Percentiles rank a stretch among this genome's conserved stretches.
Conservation (phyloP, 2,797 vertebrate species). For the Brotula barbata region DNA sequence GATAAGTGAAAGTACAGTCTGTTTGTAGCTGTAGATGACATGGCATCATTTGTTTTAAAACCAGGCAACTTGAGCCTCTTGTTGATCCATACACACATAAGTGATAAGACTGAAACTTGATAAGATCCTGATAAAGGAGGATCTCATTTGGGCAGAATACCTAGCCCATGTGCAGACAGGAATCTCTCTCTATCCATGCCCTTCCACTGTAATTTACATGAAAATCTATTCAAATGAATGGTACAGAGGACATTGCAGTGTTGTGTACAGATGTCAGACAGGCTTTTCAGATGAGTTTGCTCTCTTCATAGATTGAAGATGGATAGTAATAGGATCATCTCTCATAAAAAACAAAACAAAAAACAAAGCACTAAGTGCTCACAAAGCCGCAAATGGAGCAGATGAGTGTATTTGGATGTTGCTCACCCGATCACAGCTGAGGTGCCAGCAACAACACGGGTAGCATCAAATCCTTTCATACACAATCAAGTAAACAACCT, state of each 20-base stretch:
- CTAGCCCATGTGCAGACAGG: neutral
- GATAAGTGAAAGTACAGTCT: neutral
- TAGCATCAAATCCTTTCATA: too few species aligned
- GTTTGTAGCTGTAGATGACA: too few species aligned
- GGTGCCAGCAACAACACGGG: too few species aligned
- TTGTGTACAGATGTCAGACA: neutral
- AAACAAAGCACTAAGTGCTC: neutral
- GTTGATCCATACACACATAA: neutral
- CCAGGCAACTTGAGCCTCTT: too few species aligned
- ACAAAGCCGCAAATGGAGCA: constrained; percentile 37
- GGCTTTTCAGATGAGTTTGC: constrained; percentile 1
- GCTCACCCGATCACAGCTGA: constrained; percentile 9
- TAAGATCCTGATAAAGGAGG: constrained; percentile 1
- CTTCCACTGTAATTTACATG: constrained; percentile 34
- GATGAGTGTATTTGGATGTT: constrained; percentile 22
- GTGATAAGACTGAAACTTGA: constrained; percentile 14
- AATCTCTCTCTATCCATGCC: neutral
- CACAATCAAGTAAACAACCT: neutral
- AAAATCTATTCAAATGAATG: neutral
- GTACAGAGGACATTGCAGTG: neutral
- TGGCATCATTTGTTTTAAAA: too few species aligned
- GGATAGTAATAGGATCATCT: constrained; percentile 36
- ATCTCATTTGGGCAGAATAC: constrained; percentile 26
- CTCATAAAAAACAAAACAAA: constrained; percentile 23
- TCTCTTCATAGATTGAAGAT: constrained; percentile 17